phyloP scores from a whole-genome alignment of 2,888 invertebrate species.

The Xanthorhoe designata region DNA sequence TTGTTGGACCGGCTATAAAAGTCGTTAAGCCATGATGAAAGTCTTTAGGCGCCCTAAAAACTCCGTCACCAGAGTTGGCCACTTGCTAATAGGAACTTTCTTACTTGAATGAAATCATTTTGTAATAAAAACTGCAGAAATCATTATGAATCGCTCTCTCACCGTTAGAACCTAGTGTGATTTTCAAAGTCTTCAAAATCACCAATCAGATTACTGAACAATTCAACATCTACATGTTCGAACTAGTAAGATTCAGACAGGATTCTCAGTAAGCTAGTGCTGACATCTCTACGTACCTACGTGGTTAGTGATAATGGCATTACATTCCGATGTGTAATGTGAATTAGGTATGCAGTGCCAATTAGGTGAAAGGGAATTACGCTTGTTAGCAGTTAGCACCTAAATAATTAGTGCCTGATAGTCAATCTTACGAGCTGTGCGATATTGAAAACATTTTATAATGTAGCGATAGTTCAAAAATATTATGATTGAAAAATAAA shows the following conservation, averaged over 20 bases:
- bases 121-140: too few species aligned
- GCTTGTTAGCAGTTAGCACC: slow-evolving; percentile 37
- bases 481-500: neutral
- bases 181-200: too few species aligned
- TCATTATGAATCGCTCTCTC: too few species aligned
- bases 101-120: too few species aligned
- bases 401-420: slow-evolving; percentile 36
- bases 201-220: neutral
- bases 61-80: too few species aligned
- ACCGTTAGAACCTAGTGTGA: too few species aligned
- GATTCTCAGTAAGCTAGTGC: slow-evolving; percentile 19
- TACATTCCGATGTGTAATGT: slow-evolving; percentile 43
- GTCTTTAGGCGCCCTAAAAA: too few species aligned
- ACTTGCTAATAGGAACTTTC: too few species aligned
- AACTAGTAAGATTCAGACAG: neutral
- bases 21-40: too few species aligned
- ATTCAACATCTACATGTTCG: neutral
- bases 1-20: too few species aligned
- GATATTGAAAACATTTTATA: neutral
- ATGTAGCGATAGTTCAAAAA: neutral
- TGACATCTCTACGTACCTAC: slow-evolving; percentile 36
- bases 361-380: slow-evolving; percentile 45
- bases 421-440: neutral
- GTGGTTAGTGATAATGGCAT: slow-evolving; percentile 39
- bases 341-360: slow-evolving; percentile 44